Percentiles rank a stretch among this genome's conserved stretches.
phyloP scores from a whole-genome alignment of 1,140 invertebrate species.

The Heliothis subflexa region DNA sequence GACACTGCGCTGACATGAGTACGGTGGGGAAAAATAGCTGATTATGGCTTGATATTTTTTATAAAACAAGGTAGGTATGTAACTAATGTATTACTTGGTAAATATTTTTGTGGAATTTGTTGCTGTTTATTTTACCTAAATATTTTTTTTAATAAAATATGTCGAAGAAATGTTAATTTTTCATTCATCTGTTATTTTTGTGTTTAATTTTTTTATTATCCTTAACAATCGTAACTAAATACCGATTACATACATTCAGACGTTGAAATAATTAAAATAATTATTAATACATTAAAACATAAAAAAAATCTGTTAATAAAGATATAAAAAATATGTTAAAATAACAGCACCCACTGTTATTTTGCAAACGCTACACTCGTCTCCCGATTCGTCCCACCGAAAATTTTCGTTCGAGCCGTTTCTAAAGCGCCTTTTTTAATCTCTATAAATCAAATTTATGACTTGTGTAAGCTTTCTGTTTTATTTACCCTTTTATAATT shows the following conservation, averaged over 20 bases:
- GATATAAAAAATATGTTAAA: background rate
- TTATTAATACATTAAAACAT: too few relatives aligned
- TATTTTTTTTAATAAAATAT: too few relatives aligned
- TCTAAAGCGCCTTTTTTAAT: slow-evolving; percentile 86
- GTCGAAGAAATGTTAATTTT: background rate
- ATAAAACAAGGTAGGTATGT: too few relatives aligned
- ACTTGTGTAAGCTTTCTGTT: slow-evolving; percentile 86
- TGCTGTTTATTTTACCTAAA: too few relatives aligned
- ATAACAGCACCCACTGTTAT: slow-evolving; percentile 21
- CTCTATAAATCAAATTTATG: slow-evolving; percentile 87
- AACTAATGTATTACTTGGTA: too few relatives aligned
- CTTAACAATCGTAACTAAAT: too few relatives aligned
- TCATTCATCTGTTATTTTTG: background rate
- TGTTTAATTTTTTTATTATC: too few relatives aligned
- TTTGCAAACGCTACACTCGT: slow-evolving; percentile 73
- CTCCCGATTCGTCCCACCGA: slow-evolving; percentile 84
- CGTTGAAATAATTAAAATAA: too few relatives aligned
- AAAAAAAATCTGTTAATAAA: background rate
- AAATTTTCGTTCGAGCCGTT: slow-evolving; percentile 85
- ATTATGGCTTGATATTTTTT: background rate
- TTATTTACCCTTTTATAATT: slow-evolving; percentile 86
- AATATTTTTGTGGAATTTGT: too few relatives aligned
- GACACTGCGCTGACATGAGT: slow-evolving; percentile 76
- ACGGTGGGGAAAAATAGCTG: slow-evolving; percentile 62
- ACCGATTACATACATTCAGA: too few relatives aligned